Percentiles rank a stretch among this genome's conserved stretches.
phyloP scores from a whole-genome alignment of 2,797 vertebrate species.

The Melanotaenia boesemani region DNA sequence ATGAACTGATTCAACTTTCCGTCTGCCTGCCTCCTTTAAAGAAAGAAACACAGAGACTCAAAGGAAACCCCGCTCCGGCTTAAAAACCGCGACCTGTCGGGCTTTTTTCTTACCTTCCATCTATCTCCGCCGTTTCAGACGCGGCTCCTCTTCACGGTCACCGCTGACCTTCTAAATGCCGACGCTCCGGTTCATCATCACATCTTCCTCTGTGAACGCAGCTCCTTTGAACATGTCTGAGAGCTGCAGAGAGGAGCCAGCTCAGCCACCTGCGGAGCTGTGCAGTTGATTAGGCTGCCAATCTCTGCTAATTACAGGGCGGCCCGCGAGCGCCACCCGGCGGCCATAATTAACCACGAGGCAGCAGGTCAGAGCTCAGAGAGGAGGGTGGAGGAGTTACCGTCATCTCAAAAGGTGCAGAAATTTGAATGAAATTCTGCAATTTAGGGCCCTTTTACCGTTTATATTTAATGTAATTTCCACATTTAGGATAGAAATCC shows the following conservation, averaged over 20 bases:
- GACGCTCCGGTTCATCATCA: background rate
- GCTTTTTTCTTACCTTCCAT: conserved; percentile 37
- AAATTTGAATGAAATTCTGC: no score
- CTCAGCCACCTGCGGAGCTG: conserved; percentile 52
- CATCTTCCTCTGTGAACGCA: background rate
- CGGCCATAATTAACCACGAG: conserved; percentile 3
- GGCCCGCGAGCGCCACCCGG: conserved; percentile 67
- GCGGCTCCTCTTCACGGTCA: conserved; percentile 14
- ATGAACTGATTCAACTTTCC: conserved; percentile 19
- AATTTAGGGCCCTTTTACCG: no score
- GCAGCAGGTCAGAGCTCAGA: background rate
- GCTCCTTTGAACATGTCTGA: background rate
- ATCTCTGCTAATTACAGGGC: conserved; percentile 52
- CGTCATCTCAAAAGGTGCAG: no score
- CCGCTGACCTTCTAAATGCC: conserved; percentile 30
- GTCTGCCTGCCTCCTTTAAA: background rate
- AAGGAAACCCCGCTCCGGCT: fast-evolving
- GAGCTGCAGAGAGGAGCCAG: background rate
- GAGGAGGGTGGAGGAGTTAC: no score
- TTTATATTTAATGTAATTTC: no score
- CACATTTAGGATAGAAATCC: no score
- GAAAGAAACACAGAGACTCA: fast-evolving
- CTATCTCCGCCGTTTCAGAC: conserved; percentile 5
- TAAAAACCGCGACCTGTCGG: background rate
- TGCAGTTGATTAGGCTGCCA: conserved; percentile 54